Evolutionary conservation across 2,797 vertebrate species (phyloP), one percentile per base, ranked within the genome.

Genomic region (Malacoraja senta): DNA sequence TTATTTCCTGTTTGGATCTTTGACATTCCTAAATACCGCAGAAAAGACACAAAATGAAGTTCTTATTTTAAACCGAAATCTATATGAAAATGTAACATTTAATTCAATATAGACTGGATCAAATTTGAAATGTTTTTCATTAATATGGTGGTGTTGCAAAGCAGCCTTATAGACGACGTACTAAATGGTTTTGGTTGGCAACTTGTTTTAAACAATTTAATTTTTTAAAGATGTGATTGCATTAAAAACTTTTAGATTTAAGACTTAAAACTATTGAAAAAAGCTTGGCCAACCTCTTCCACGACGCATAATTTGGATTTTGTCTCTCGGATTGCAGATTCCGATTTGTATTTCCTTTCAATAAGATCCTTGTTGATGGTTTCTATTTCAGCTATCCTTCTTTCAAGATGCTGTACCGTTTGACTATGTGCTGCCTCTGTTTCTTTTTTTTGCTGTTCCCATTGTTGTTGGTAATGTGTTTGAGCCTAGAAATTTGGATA

Each of bases 331-430:
- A 94, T 68, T 29, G 76, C 65, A 61, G 86, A 94, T 93, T 94
- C 86, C 21, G 63, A 93, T 93, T 94, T 95, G 9, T 94, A 90
- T 93, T 94, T 94, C 93, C 58, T 93, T 93, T 93, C 94, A 81
- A 53, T 9, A 29, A 94, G 17, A 79, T 93, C 29, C 94, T 95
- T 71, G 92, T 93, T 94, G 44, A 0, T 0, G 0, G 65, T 83
- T 95, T 94, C 77, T 12, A 94, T 1, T 2, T 95, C 81, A 92
- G 26, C 93, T 79, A 92, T 58, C 15, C 7, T 94, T 24, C 21
- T 93, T 94, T 93, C 80, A 81, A 94, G 94, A 93, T 95, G 92
- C 93, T 93, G 94, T 65, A 72, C 0, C 72, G 94, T 94, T 91
- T 93, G 94, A 32, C 78, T 94, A 80, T 93, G 93, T 17, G 94